A percentile compares a stretch with the other conserved stretches of the same genome.
phyloP scores from a whole-genome alignment of 2,797 vertebrate genomes.

The Falco novaeseelandiae region DNA sequence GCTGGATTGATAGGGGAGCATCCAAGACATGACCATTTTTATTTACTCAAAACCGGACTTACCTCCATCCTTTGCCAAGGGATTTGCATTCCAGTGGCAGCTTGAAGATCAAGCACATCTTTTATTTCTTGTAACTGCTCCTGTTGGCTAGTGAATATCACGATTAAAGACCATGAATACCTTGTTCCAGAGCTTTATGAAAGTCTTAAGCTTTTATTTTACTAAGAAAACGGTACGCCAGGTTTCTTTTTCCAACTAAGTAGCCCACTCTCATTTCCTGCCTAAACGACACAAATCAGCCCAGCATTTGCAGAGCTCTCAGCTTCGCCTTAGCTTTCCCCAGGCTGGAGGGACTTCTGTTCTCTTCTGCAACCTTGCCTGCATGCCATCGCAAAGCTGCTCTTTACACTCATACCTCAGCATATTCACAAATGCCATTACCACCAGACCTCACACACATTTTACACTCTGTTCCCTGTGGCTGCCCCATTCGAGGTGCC shows the following conservation, averaged over 20 bases:
- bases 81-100: not conserved
- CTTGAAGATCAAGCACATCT: not conserved
- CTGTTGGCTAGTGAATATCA: not conserved
- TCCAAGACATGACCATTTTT: not conserved
- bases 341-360: not conserved
- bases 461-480: not conserved
- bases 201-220: not conserved
- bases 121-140: not conserved
- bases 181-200: not conserved
- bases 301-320: not conserved
- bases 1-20: not conserved
- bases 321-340: not conserved
- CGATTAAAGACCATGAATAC: not conserved
- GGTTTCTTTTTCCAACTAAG: not conserved
- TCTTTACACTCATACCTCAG: fast-evolving
- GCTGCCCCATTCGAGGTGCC: not conserved
- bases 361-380: not conserved
- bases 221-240: not conserved
- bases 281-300: not conserved
- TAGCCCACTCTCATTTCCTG: not conserved
- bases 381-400: not conserved
- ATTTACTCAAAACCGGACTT: not conserved
- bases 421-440: not conserved
- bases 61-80: not conserved
- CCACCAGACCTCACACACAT: not conserved